Evolutionary conservation across 2,113 vertebrate genomes (phyloP), one percentile per base, ranked within the genome.

Genomic region (Syrrhaptes paradoxus): DNA sequence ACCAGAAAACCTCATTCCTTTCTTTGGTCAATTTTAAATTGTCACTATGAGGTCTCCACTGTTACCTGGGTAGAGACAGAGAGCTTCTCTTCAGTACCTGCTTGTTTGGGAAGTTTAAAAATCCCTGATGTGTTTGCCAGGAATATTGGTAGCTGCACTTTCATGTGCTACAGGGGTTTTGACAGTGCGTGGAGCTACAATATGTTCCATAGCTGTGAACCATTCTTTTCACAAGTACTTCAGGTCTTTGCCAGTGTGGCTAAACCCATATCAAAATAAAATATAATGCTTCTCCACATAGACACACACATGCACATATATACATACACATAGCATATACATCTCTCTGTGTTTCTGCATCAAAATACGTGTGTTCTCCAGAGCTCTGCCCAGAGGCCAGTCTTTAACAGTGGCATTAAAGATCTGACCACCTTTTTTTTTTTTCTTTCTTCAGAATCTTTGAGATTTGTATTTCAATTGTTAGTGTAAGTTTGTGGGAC

Each of bases 291-390:
- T 31, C 65, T 51, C 6, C 32, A 15, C 25, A 7, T 9, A 26
- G 16, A 32, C 36, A 38, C 7, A 20, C 11, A 17, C 28, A 36
- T 13, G 13, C 8, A 16, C 4, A 31, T 5, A 25, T 10, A 26
- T 8, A 48, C 5, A 31, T 41, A 41, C 41, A 13, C 1, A 19
- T 14, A 70, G 11, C 18, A 24, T 14, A 17, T 46, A 17, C 4
- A 7, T 17, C 8, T 70, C 0, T 26, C 29, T 49, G 26, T 84
- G 2, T 24, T 76, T n/a, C 6, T 43, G 0, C 14, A 4, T 52
- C 9, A 28, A 36, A 68, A 9, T 17, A 12, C 5, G 2, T 4
- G 12, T 81, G 43, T 63, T 77, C 29, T 77, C 7, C 75, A 83
- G 66, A 62, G 25, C 45, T 59, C 34, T 76, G 78, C 43, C 45